These are phyloP conservation scores for Hippolais icterina DNA, from an alignment of 2,113 vertebrate genomes.

Conservation along the genomic window DNA sequence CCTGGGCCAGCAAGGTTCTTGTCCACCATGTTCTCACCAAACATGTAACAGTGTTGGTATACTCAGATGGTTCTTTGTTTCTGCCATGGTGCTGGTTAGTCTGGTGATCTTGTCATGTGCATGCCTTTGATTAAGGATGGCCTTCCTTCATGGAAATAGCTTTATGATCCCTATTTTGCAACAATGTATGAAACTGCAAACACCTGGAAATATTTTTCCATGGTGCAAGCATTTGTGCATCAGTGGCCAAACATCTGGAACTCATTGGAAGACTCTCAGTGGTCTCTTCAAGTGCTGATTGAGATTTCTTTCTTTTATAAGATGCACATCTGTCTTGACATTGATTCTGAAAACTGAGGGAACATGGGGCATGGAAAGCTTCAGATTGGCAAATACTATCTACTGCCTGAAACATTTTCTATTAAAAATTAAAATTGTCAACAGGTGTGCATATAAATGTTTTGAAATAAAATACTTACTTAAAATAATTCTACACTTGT, in stretches of 20 bases:
- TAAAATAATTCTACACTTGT: background rate
- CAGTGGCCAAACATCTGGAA: slow-evolving; percentile 41
- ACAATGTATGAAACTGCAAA: slow-evolving; percentile 48
- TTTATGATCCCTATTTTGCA: slow-evolving; percentile 33
- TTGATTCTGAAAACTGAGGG: background rate
- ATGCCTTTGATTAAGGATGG: background rate
- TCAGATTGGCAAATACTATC: background rate
- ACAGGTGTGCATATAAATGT: rapidly evolving
- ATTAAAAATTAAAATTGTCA: background rate
- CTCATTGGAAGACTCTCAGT: slow-evolving; percentile 1
- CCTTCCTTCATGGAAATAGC: slow-evolving; percentile 1
- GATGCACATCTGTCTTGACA: background rate
- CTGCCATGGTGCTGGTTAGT: background rate
- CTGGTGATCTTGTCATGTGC: background rate
- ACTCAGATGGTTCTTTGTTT: background rate
- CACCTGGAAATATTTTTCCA: slow-evolving; percentile 62
- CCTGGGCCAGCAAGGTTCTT: background rate
- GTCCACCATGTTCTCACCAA: background rate
- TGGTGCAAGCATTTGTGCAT: background rate
- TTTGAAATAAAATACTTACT: background rate
- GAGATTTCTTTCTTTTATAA: slow-evolving; percentile 9
- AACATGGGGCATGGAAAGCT: rapidly evolving
- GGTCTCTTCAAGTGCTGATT: slow-evolving; percentile 20
- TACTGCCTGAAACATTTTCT: background rate
- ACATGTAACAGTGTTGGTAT: rapidly evolving